Base-by-base conservation (phyloP, 2,113 vertebrate species). In the Ceyx cyanopectus region DNA sequence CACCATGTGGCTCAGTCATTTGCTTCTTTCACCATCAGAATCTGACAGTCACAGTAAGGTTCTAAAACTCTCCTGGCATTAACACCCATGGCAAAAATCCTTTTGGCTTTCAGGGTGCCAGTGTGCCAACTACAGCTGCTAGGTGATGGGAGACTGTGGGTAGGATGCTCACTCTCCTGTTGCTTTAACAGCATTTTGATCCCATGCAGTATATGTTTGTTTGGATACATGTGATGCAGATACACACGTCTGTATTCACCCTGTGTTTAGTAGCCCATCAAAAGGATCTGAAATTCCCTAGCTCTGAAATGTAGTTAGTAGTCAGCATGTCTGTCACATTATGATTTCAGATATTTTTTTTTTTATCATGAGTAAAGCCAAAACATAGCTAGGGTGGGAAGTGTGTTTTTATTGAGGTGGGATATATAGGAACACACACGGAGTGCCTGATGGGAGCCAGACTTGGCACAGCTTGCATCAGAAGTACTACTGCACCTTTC, bases 11-110 rank as follows among this genome's bases (percentile, higher is more conserved):
- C 78, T 96, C 93, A 83, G 87, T 91, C 89, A 92, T 97, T 97
- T 95, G 87, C 93, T 96, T 93, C 92, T 93, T 92, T 83, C 89
- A 27, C 27, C 68, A 5, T 66, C 73, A 54, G 65, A 57, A 23
- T 20, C 37, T 65, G 54, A n/a, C 45, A 82, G 53, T 27, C 29
- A 30, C 12, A 9, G 24, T 27, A 24, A 26, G 32, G 34, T 24
- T 37, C 26, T 20, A 43, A 29, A 63, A 17, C 37, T 27, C 10
- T 27, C 18, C 46, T 75, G 65, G 48, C 34, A 0, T 76, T 20
- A 68, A 2, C 46, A 57, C 2, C 21, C 6, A 2, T n/a, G 30
- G 50, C 48, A 54, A 57, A 56, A 92, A 45, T 12, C 37, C 46
- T 72, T 65, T 20, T 69, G 45, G 5, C 11, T 41, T 50, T 68